These are phyloP conservation scores for Heptranchias perlo DNA, from an alignment of 2,113 vertebrate species.

Conservation along the genomic window DNA sequence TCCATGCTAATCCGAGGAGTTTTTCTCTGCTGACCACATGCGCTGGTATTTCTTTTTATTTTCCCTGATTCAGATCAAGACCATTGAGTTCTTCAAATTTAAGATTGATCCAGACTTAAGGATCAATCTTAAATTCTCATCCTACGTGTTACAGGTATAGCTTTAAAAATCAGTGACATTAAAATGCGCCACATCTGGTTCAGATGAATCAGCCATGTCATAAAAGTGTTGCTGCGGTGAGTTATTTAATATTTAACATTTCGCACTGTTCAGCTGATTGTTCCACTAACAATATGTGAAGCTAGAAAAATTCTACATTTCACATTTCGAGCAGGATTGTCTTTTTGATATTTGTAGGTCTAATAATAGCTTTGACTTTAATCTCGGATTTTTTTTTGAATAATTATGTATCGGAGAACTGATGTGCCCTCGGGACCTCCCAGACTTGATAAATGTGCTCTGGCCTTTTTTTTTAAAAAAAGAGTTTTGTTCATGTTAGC, in stretches of 20 bases:
- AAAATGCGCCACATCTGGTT: constrained; percentile 30
- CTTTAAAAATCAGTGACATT: background rate
- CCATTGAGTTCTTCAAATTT: background rate
- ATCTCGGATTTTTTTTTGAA: constrained; percentile 43
- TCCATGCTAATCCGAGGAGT: background rate
- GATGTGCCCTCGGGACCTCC: constrained; percentile 46
- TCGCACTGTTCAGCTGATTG: background rate
- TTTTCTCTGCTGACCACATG: background rate
- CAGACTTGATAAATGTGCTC: constrained; percentile 55
- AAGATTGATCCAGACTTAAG: no score
- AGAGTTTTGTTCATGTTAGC: constrained; percentile 54
- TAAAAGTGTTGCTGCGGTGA: constrained; percentile 18
- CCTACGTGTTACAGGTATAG: background rate
- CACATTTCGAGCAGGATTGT: background rate
- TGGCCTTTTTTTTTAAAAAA: constrained; percentile 50
- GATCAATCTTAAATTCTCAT: background rate
- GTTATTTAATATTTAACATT: constrained; percentile 17
- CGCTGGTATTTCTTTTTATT: background rate
- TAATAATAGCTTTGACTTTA: constrained; percentile 42
- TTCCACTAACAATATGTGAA: background rate
- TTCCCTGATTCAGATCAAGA: background rate
- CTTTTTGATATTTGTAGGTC: constrained; percentile 21
- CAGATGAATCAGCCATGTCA: background rate
- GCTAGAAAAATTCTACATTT: background rate
- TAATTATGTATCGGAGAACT: constrained; percentile 49